Conservation (phyloP, 2,113 vertebrate species). For the Ceyx cyanopectus region DNA sequence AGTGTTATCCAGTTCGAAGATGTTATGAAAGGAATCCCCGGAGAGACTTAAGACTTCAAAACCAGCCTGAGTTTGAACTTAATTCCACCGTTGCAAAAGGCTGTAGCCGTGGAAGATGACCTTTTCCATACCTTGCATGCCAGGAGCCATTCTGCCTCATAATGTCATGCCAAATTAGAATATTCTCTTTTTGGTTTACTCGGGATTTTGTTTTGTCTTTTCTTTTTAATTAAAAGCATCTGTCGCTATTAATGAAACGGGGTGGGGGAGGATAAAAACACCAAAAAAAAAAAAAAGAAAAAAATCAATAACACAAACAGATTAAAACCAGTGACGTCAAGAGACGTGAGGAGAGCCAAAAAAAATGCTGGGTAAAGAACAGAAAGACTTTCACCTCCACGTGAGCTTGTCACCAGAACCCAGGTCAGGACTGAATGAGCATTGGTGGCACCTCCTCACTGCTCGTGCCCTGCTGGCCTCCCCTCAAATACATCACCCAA, state of each 20-base stretch:
- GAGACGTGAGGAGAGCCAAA: background rate
- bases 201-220: conserved; percentile 35
- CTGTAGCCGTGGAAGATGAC: conserved; percentile 69
- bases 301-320: conserved; percentile 37
- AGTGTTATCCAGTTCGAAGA: conserved; percentile 85
- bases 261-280: background rate
- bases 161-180: conserved; percentile 76
- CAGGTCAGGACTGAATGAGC: background rate
- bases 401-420: background rate
- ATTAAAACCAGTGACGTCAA: conserved; percentile 25
- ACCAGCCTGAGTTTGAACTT: conserved; percentile 78
- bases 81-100: conserved; percentile 73
- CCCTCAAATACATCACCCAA: background rate
- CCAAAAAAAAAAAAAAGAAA: background rate
- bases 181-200: conserved; percentile 53
- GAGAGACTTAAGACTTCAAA: conserved; percentile 83
- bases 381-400: background rate
- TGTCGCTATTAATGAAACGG: conserved; percentile 52
- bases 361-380: background rate
- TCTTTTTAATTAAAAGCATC: conserved; percentile 75
- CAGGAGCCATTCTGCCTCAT: conserved; percentile 64
- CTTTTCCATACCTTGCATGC: conserved; percentile 70
- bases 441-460: background rate
- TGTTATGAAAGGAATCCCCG: conserved; percentile 88
- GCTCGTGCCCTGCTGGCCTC: background rate